Base-by-base conservation (phyloP, 2,888 invertebrate species). In the Cantharis rufa region DNA sequence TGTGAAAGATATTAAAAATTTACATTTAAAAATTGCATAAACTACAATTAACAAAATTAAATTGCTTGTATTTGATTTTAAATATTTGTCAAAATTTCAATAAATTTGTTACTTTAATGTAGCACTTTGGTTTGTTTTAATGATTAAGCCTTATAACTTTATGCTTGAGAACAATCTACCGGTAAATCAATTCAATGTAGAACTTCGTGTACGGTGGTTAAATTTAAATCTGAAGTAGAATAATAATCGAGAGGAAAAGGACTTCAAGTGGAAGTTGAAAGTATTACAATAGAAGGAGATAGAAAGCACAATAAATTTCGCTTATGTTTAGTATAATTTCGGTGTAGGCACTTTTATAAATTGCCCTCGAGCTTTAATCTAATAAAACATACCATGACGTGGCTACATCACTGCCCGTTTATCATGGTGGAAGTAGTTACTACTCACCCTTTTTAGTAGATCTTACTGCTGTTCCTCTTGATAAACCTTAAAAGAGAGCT, bases 191-290 rank as follows among this genome's bases (percentile, higher is more conserved):
- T 80, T 79, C 75, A 71, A 80, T 81, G 80, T 80, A 77, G 80
- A 80, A 81, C 80, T 81, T 80, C 75, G 72, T 81, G 79, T 81
- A 79, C 78, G 79, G 80, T 80, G 81, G 82, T 83, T 82, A 82
- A 81, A 83, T 82, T 82, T 81, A 82, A 83, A 83, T 82, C 81
- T 82, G 80, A 81, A 83, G 81, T 80, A 80, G 83, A 82, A 83
- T 82, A 82, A 83, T 82, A 83, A 82, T 82, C 80, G 78, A 77
- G 74, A 79, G 76, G 77, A 72, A 79, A 80, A 74, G 78, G 80
- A 75, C 77, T 78, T 79, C 71, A 79, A 78, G 78, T 80, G 81
- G 79, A 79, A 79, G 78, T 78, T 77, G 77, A 69, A 75, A 74
- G 72, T 74, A 62, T 76, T 75, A 72, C 64, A 71, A 66, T 72